Percentiles rank a stretch among this genome's conserved stretches.
These are phyloP conservation scores for Garrulus glandarius DNA, from an alignment of 2,797 vertebrate genomes.

Conservation along the genomic window DNA sequence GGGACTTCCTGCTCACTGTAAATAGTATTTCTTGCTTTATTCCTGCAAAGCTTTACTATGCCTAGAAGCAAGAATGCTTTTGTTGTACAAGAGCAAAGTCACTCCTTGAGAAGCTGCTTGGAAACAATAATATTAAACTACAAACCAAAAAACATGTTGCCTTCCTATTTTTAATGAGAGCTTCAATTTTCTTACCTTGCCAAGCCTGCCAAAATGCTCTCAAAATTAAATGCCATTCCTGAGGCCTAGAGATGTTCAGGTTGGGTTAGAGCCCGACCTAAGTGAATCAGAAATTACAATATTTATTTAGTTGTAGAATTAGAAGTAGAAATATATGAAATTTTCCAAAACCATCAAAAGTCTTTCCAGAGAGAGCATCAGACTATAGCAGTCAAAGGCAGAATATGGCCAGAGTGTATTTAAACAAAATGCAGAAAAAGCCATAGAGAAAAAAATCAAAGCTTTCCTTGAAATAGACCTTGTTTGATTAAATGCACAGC, in stretches of 20 bases:
- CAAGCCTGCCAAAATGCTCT: not conserved
- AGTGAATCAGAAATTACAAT: conserved; percentile 4
- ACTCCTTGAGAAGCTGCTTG: not conserved
- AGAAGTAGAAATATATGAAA: not conserved
- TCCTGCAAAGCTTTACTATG: not conserved
- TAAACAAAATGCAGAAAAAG: not conserved
- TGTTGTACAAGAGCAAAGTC: not conserved
- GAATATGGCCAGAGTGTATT: not conserved
- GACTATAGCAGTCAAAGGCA: not conserved
- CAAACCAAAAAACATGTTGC: not conserved
- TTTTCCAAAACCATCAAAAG: not conserved
- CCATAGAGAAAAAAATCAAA: not conserved
- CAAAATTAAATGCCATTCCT: not conserved
- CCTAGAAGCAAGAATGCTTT: not conserved
- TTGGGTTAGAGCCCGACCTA: not conserved
- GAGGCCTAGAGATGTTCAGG: not conserved
- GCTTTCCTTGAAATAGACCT: not conserved
- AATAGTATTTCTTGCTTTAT: not conserved
- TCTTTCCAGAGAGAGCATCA: not conserved
- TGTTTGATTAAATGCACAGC: not conserved
- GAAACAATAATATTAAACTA: not conserved
- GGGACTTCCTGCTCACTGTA: not conserved
- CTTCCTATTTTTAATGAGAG: not conserved
- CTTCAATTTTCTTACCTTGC: not conserved
- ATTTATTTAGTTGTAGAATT: not conserved